phyloP scores from a whole-genome alignment of 2,113 vertebrate genomes.

The Phodopus roborovskii region DNA sequence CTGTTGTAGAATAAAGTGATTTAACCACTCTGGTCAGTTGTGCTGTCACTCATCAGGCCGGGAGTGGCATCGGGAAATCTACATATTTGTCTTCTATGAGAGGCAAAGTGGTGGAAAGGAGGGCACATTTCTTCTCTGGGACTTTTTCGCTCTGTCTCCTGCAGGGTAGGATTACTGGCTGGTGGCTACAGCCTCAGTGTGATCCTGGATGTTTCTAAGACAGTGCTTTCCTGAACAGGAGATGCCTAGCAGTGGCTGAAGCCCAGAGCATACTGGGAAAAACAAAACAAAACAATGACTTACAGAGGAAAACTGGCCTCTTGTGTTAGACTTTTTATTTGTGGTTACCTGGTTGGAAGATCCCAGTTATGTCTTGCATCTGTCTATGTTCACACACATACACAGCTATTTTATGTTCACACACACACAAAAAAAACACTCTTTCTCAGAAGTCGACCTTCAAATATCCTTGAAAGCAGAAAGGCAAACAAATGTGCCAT shows the following conservation, averaged over 20 bases:
- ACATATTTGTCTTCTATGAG: neutral
- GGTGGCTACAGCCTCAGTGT: neutral
- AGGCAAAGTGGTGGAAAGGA: neutral
- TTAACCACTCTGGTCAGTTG: neutral
- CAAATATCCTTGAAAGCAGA: conserved; percentile 56
- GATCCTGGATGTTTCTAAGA: neutral
- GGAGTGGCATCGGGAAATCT: neutral
- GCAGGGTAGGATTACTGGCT: neutral
- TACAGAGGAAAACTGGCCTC: neutral
- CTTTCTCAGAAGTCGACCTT: conserved; percentile 59
- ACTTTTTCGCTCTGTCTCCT: neutral
- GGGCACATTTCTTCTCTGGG: neutral
- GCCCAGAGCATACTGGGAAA: neutral
- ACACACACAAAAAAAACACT: conserved; percentile 53
- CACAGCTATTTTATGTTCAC: conserved; percentile 42
- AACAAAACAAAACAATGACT: neutral
- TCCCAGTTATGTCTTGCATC: neutral
- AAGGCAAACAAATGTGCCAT: conserved; percentile 60
- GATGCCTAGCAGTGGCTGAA: neutral
- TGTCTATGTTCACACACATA: conserved; percentile 6
- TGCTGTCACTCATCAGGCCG: neutral
- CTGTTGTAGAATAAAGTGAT: neutral
- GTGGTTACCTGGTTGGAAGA: neutral
- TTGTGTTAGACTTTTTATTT: neutral
- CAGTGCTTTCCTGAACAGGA: neutral